Conservation (phyloP, 2,797 vertebrate genomes). For the Chelonia mydas region DNA sequence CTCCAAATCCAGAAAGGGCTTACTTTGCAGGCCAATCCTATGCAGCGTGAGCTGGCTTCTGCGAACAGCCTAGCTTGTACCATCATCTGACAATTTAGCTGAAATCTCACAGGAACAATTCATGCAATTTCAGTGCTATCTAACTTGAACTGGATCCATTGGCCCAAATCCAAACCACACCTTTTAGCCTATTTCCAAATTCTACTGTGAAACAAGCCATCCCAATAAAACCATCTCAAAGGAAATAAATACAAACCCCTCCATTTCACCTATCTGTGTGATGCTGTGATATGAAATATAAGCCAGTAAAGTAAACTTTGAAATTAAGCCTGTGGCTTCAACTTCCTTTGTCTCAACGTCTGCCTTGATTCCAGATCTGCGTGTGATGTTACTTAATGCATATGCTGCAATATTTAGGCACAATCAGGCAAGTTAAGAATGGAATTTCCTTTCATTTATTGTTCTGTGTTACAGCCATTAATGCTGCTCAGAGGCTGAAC, state of each 20-base stretch:
- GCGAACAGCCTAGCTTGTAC: not conserved
- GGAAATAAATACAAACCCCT: conserved; percentile 16
- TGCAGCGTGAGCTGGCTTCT: not conserved
- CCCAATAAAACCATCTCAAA: not conserved
- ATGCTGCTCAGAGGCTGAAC: conserved; percentile 28
- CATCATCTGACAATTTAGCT: not conserved
- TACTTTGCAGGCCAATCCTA: not conserved
- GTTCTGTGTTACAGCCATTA: conserved; percentile 50
- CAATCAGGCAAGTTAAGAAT: conserved; percentile 24
- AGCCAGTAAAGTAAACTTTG: not conserved
- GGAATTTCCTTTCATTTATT: conserved; percentile 65
- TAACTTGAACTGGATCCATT: not conserved
- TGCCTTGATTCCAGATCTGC: not conserved
- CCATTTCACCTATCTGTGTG: not conserved
- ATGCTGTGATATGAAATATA: not conserved
- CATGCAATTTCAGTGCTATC: not conserved
- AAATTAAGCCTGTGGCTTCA: not conserved
- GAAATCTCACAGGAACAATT: not conserved
- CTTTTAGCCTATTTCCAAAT: conserved; percentile 3
- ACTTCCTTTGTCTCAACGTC: not conserved
- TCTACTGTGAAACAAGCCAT: not conserved
- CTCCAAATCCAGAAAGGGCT: not conserved
- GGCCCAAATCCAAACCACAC: not conserved
- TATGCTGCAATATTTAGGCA: conserved; percentile 11
- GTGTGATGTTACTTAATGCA: conserved; percentile 17